A percentile compares a stretch with the other conserved stretches of the same genome.
Evolutionary conservation across 2,888 invertebrate genomes (phyloP).

Genomic region (Antitype chi): DNA sequence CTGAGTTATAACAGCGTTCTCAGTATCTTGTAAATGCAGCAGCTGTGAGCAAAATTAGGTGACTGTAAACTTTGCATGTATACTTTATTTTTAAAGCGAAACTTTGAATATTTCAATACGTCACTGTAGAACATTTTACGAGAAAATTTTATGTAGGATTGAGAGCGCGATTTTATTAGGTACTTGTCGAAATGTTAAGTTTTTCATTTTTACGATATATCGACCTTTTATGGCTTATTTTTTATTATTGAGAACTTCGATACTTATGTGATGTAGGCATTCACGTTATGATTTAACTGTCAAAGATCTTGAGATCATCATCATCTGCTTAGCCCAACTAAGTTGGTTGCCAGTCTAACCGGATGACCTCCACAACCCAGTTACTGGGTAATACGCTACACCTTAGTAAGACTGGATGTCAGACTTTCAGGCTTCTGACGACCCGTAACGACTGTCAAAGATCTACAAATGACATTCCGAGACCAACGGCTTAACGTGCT

Average conservation of each 20-base stretch:
- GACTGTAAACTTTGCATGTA: slow-evolving; percentile 18
- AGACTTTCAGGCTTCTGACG: too few relatives aligned
- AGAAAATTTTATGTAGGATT: slow-evolving; percentile 15
- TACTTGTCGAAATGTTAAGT: slow-evolving; percentile 20
- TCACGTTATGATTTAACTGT: background rate
- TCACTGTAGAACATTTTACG: slow-evolving; percentile 18
- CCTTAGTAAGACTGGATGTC: too few relatives aligned
- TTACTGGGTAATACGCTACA: too few relatives aligned
- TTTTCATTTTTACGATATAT: slow-evolving; percentile 7
- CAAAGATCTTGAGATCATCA: too few relatives aligned
- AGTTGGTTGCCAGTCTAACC: background rate
- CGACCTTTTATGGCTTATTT: background rate
- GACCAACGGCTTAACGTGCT: too few relatives aligned
- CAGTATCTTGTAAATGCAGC: slow-evolving; percentile 35
- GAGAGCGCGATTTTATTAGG: slow-evolving; percentile 23
- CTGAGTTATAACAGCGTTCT: slow-evolving; percentile 12
- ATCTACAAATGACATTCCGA: too few relatives aligned
- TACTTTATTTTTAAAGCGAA: slow-evolving; percentile 8
- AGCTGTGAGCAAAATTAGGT: slow-evolving; percentile 18
- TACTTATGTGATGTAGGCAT: background rate
- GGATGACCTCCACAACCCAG: too few relatives aligned
- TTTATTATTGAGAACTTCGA: slow-evolving; percentile 4
- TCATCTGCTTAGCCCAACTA: background rate
- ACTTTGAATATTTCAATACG: slow-evolving; percentile 38
- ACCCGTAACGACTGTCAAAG: too few relatives aligned